Percentiles rank a stretch among this genome's conserved stretches.
These are phyloP conservation scores for Melanotaenia maccullochi DNA, from an alignment of 2,797 vertebrate species.

Conservation along the genomic window DNA sequence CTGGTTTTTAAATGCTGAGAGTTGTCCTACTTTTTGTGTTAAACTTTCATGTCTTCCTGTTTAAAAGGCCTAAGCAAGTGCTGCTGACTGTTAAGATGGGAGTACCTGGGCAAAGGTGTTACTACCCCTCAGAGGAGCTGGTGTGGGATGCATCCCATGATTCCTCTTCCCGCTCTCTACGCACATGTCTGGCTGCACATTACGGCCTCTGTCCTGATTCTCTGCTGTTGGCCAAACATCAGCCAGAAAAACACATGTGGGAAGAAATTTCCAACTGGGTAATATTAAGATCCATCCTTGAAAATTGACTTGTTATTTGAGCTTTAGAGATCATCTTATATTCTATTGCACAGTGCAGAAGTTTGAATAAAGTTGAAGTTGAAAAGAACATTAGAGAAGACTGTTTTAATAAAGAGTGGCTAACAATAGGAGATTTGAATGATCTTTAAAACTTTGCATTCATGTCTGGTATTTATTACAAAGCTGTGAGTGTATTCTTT, in stretches of 20 bases:
- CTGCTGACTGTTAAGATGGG: constrained; percentile 88
- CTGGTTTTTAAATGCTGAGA: background rate
- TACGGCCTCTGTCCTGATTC: constrained; percentile 88
- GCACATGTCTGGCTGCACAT: constrained; percentile 82
- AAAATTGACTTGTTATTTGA: too few relatives aligned
- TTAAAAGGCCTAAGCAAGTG: constrained; percentile 83
- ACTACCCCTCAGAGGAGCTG: constrained; percentile 84
- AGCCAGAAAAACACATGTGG: constrained; percentile 90
- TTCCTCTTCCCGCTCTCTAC: constrained; percentile 81
- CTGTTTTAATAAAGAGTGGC: background rate
- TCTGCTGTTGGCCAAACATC: constrained; percentile 92
- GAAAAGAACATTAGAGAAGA: background rate
- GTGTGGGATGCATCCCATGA: constrained; percentile 89
- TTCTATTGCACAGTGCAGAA: background rate
- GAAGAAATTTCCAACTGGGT: constrained; percentile 91
- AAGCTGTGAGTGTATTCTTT: background rate
- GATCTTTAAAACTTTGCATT: background rate
- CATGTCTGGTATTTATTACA: background rate
- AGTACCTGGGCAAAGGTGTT: constrained; percentile 86
- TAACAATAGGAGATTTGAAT: background rate
- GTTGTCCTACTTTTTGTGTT: too few relatives aligned
- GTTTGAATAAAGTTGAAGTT: background rate
- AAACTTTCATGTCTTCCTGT: background rate
- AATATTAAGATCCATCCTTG: constrained; percentile 37
- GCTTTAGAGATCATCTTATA: background rate